Percentiles rank a stretch among this genome's conserved stretches.
Evolutionary conservation across 2,888 invertebrate species (phyloP).

Genomic region (Cordilura impudica): DNA sequence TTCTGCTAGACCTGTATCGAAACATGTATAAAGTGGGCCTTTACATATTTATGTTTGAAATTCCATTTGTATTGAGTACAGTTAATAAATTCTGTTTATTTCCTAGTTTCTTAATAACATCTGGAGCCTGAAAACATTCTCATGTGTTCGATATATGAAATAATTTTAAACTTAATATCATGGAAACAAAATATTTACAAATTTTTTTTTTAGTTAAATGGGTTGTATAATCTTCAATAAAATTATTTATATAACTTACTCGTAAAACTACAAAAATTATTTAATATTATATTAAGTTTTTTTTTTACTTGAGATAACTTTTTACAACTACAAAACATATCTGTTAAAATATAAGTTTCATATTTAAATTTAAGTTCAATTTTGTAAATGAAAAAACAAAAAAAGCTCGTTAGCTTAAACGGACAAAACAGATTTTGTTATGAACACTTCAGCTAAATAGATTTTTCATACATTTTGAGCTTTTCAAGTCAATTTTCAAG

Average conservation of each 20-base stretch:
- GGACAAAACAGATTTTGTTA: not conserved
- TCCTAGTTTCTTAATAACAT: too few species aligned
- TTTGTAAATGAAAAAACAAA: not conserved
- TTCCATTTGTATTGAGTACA: too few species aligned
- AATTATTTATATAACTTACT: not conserved
- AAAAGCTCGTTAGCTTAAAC: constrained; percentile 37
- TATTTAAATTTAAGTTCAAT: not conserved
- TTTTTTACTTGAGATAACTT: constrained; percentile 25
- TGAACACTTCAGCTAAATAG: too few species aligned
- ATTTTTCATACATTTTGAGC: too few species aligned
- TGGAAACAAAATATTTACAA: not conserved
- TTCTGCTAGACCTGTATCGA: too few species aligned
- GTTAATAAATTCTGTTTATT: too few species aligned
- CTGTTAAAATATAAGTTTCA: constrained; percentile 35
- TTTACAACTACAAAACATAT: constrained; percentile 55
- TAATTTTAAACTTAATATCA: not conserved
- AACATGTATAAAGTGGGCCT: too few species aligned
- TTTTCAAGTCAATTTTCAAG: too few species aligned
- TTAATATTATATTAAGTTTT: constrained; percentile 8
- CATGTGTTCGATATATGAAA: too few species aligned
- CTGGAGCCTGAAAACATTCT: too few species aligned
- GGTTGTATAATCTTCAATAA: constrained; percentile 48
- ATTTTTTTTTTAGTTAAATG: constrained; percentile 11
- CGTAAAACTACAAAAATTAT: too few species aligned
- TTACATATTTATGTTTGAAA: too few species aligned